Base-by-base conservation (phyloP, 2,888 invertebrate genomes). In the Plagodis dolabraria region DNA sequence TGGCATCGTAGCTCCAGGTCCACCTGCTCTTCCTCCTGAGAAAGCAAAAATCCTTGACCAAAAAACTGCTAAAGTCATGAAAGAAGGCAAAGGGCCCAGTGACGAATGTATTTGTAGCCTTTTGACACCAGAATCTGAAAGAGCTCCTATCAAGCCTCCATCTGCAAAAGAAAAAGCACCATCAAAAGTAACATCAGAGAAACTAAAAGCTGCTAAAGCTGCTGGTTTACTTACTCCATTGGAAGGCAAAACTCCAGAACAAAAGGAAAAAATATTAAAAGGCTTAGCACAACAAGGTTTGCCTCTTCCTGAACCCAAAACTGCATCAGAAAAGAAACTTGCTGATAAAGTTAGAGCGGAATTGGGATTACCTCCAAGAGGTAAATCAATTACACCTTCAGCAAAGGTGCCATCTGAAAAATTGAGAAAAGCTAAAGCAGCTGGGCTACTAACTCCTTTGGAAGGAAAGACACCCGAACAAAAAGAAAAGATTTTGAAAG, bases 101-200 rank as follows among this genome's bases (percentile, higher is more conserved):
- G 79, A 78, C 48, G 76, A 80, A 70, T 80, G 80, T 55, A 78
- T 80, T 51, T 74, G 76, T 63, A 64, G 65, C 49, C 60, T 75
- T 43, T 12, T 52, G 34, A 48, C 53, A 11, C 57, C 60, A 5
- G 49, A 33, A 48, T 46, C 52, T 1, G 50, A 35, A 44, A 47
- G 34, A 34, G 12, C 42, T n/a, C n/a, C 57, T 0, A 50, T 64
- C 5, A 69, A 60, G 9, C 33, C 12, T 44, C 54, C 51, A 33
- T 35, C 34, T 46, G 36, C 63, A 4, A 47, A 35, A 68, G 63
- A 64, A 22, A 53, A 64, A 33, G 68, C 56, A 7, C 53, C 38
- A 8, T 40, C 47, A 11, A 48, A 48, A 48, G 7, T 40, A 40
- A 6, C 38, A 36, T 70, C 63, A 5, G 22, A 22, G 22, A 22